Evolutionary conservation across 1,140 invertebrate species (phyloP), one percentile per base, ranked within the genome.

Genomic region (Colletes gigas): DNA sequence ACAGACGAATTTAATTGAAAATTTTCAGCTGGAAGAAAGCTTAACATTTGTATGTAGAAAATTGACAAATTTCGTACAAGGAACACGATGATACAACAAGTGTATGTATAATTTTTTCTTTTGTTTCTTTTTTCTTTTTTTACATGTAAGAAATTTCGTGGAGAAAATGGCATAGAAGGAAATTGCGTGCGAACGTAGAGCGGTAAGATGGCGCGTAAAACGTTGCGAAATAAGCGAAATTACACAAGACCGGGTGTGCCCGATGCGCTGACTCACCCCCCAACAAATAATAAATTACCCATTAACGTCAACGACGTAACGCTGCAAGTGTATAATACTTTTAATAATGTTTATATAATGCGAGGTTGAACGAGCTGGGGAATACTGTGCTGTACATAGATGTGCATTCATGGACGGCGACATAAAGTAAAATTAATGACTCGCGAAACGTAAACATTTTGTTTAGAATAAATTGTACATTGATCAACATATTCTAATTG

Each of bases 401-500:
- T 86, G 82, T 82, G 82, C 82, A 86, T 80, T 84, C 71, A 47
- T 72, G 74, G 76, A 83, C 79, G 76, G 76, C 72, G 83, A 85
- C 87, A 83, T 82, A 89, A 87, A 87, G 81, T 86, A 91, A 90
- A 87, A 75, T 81, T 89, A 74, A 90, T 82, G 83, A 91, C 79
- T 87, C 89, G 85, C 90, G 80, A 92, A 91, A 87, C 91, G 85
- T 91, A 90, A 86, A 88, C 79, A 92, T 87, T 92, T 93, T 93
- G 91, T 93, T 92, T 93, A 93, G 93, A 93, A 93, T 93, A 93
- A 93, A 93, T 92, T 88, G 91, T 92, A 91, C 93, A 93, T 92
- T 93, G 74, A 92, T 88, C 87, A 92, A 92, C 84, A 91, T 63
- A 17, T 82, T 88, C 39, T 79, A 68, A 88, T 78, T 90, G 85